Conservation (phyloP, 2,888 invertebrate genomes). For the Minunthozetes semirufus region DNA sequence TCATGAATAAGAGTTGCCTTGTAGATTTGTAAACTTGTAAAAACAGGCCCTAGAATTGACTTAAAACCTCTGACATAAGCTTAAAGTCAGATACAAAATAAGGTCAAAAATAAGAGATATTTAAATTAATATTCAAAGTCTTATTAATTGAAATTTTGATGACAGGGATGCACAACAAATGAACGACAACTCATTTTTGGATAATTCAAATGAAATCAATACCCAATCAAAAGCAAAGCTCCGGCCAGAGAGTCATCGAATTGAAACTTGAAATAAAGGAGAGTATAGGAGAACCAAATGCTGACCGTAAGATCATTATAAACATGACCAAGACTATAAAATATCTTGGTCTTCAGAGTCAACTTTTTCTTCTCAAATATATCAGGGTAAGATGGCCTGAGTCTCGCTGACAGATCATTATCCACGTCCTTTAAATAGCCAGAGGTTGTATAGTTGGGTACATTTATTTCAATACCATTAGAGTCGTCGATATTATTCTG, state of each 20-base stretch:
- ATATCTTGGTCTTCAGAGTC: constrained; percentile 47
- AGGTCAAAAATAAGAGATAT: too few relatives aligned
- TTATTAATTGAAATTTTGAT: too few relatives aligned
- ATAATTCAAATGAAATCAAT: too few relatives aligned
- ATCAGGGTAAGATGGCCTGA: neutral
- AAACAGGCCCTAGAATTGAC: too few relatives aligned
- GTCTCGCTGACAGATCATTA: neutral
- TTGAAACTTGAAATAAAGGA: constrained; percentile 62
- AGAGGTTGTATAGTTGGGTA: neutral
- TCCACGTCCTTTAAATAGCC: neutral
- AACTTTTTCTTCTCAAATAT: neutral
- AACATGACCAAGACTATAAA: constrained; percentile 74
- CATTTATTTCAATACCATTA: neutral
- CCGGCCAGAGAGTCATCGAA: constrained; percentile 49
- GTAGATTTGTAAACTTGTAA: too few relatives aligned
- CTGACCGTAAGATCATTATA: constrained; percentile 86
- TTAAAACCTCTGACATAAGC: too few relatives aligned
- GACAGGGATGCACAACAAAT: too few relatives aligned
- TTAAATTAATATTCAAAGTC: too few relatives aligned
- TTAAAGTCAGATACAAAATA: too few relatives aligned
- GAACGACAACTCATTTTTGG: too few relatives aligned
- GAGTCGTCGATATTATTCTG: neutral
- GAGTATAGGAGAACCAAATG: constrained; percentile 86
- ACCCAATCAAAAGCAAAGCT: constrained; percentile 22
- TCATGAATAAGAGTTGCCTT: too few relatives aligned